These are phyloP conservation scores for Acronicta leporina DNA, from an alignment of 2,888 invertebrate genomes.

Conservation along the genomic window DNA sequence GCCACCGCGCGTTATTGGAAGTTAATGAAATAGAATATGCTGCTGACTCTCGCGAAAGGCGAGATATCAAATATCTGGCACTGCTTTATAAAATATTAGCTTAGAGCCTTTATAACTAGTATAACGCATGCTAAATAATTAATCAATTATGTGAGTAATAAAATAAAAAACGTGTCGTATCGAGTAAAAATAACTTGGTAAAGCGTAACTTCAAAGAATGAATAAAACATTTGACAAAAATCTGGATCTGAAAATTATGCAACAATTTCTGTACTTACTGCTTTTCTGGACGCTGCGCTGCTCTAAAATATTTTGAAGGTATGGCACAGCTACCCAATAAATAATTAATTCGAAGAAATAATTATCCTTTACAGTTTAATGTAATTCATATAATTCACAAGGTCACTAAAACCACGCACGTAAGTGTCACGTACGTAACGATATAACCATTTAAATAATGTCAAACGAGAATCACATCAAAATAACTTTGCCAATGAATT, in stretches of 20 bases:
- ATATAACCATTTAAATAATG: constrained; percentile 22
- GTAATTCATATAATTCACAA: constrained; percentile 30
- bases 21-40: constrained; percentile 18
- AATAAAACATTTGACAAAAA: background rate
- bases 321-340: no score
- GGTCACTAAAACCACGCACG: constrained; percentile 14
- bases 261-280: background rate
- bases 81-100: no score
- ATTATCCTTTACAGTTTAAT: background rate
- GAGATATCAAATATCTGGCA: no score
- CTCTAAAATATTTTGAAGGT: no score
- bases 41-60: background rate
- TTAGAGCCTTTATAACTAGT: no score
- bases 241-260: no score
- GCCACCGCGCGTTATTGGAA: constrained; percentile 11
- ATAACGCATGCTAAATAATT: no score
- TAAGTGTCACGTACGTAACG: constrained; percentile 9
- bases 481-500: constrained; percentile 38
- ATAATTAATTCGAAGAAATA: no score
- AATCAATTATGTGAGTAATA: no score
- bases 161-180: no score
- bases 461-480: constrained; percentile 21
- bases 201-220: background rate
- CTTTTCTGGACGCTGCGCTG: background rate
- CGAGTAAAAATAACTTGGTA: background rate